phyloP scores from a whole-genome alignment of 2,797 vertebrate genomes.

The Octomys mimax region DNA sequence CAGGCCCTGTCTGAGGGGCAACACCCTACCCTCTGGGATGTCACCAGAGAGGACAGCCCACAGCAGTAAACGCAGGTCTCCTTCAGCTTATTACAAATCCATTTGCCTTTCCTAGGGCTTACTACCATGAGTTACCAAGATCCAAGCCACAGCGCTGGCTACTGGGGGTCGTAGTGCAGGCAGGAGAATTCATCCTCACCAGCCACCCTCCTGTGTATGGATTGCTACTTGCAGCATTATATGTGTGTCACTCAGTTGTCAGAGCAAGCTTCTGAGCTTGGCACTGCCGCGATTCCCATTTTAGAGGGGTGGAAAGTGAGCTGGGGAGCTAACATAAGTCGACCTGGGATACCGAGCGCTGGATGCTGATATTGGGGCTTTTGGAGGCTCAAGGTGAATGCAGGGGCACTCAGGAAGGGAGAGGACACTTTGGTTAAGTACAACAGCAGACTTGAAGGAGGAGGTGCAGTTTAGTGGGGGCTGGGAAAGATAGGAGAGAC shows the following conservation, averaged over 20 bases:
- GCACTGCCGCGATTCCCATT: neutral
- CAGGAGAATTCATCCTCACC: neutral
- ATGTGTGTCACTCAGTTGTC: neutral
- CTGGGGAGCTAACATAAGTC: neutral
- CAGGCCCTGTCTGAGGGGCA: neutral
- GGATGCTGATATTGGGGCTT: accelerated
- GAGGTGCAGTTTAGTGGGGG: neutral
- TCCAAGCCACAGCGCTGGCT: neutral
- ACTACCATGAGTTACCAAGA: neutral
- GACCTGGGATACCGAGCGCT: neutral
- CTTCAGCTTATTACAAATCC: neutral
- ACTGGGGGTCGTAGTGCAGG: neutral
- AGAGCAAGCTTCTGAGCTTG: neutral
- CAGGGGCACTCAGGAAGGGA: neutral
- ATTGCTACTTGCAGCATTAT: neutral
- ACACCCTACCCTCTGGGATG: neutral
- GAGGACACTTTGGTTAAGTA: neutral
- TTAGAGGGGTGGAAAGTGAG: neutral
- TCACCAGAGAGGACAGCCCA: neutral
- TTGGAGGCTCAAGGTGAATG: neutral
- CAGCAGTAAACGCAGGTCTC: neutral
- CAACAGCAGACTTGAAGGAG: neutral
- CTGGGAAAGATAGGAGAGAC: neutral
- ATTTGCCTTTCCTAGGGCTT: neutral
- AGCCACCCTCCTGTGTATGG: neutral